Conservation (phyloP, 2,888 invertebrate species). For the Metallyticus violacea region DNA sequence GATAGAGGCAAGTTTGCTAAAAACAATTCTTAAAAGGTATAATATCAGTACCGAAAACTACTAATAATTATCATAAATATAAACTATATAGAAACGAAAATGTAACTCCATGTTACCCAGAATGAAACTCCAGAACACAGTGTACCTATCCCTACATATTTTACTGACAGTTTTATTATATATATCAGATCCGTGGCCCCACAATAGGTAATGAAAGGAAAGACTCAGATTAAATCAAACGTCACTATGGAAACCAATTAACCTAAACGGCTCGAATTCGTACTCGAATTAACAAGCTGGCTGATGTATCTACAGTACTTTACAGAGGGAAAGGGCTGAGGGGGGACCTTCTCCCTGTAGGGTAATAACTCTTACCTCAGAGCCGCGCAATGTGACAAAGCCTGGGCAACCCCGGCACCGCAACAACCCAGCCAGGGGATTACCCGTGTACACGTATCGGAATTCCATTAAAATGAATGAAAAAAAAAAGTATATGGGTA, state of each 20-base stretch:
- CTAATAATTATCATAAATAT: too few species aligned
- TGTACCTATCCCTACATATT: neutral
- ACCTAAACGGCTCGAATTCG: neutral
- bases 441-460: neutral
- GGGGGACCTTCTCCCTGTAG: neutral
- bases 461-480: neutral
- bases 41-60: too few species aligned
- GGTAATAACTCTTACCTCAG: conserved; percentile 12
- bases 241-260: neutral
- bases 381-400: neutral
- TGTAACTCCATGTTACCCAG: too few species aligned
- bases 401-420: neutral
- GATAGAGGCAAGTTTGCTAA: too few species aligned
- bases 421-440: neutral
- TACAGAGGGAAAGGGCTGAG: neutral
- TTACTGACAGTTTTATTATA: neutral
- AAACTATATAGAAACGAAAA: too few species aligned
- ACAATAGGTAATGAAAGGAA: neutral
- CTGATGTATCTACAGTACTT: neutral
- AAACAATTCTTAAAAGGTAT: too few species aligned
- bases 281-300: neutral
- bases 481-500: too few species aligned
- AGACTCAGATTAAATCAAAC: neutral
- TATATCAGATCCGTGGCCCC: neutral
- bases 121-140: neutral